Evolutionary conservation across 2,888 invertebrate genomes (phyloP).

Genomic region (Isoperla grammatica): DNA sequence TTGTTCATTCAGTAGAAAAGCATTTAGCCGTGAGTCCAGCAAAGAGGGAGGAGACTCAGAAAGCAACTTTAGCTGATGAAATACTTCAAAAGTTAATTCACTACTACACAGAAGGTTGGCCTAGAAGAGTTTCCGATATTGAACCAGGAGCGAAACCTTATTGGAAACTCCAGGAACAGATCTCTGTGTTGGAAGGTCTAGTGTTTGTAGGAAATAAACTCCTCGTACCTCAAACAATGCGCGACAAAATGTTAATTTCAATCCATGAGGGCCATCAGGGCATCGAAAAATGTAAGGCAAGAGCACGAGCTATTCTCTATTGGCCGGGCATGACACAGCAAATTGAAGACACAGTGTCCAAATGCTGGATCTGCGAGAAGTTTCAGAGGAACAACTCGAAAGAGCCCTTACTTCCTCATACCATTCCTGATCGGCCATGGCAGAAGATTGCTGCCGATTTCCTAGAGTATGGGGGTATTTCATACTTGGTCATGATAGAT

Average conservation of each 20-base stretch:
- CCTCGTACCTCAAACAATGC: background rate
- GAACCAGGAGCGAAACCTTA: background rate
- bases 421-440: conserved; percentile 34
- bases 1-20: conserved; percentile 12
- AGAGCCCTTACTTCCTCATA: conserved; percentile 33
- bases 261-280: conserved; percentile 8
- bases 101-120: conserved; percentile 11
- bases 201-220: conserved; percentile 11
- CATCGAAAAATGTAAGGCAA: conserved; percentile 13
- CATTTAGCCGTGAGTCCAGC: conserved; percentile 11
- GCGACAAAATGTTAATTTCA: background rate
- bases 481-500: conserved; percentile 34
- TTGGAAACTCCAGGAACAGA: background rate
- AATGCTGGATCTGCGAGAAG: conserved; percentile 18
- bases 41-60: background rate
- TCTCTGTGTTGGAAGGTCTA: background rate
- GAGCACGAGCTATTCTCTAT: conserved; percentile 11
- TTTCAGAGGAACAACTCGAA: conserved; percentile 23
- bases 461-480: conserved; percentile 32
- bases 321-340: conserved; percentile 16
- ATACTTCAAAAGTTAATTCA: background rate
- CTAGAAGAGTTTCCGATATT: background rate
- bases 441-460: conserved; percentile 37
- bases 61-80: conserved; percentile 3
- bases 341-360: conserved; percentile 4